Percentiles rank a stretch among this genome's conserved stretches.
phyloP scores from a whole-genome alignment of 1,140 invertebrate genomes.

The Chironomus tepperi region DNA sequence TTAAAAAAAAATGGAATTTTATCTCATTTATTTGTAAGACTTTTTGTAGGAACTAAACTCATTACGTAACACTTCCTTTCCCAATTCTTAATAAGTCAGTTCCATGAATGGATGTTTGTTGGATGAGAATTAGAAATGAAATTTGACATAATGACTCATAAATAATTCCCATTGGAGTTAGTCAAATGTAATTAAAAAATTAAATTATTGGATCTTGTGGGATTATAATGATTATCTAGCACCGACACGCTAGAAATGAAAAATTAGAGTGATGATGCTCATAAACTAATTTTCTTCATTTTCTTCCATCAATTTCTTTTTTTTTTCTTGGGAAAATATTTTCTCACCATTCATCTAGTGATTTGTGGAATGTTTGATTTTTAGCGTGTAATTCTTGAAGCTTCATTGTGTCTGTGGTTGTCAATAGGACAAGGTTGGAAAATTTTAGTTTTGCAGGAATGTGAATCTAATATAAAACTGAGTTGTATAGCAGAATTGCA shows the following conservation, averaged over 20 bases:
- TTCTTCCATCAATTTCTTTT: too few species aligned
- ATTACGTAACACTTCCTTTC: slow-evolving; percentile 8
- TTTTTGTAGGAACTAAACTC: neutral
- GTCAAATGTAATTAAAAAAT: slow-evolving; percentile 19
- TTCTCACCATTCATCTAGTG: neutral
- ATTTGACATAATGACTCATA: neutral
- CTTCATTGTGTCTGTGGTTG: too few species aligned
- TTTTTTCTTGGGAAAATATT: neutral
- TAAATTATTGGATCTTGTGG: slow-evolving; percentile 18
- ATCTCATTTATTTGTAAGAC: neutral
- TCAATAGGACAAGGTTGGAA: too few species aligned
- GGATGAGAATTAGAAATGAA: neutral
- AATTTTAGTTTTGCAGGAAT: too few species aligned
- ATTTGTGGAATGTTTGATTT: neutral
- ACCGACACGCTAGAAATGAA: neutral
- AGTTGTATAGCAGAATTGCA: too few species aligned
- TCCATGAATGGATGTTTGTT: neutral
- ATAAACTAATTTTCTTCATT: too few species aligned
- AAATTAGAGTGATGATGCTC: neutral
- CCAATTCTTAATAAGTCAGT: neutral
- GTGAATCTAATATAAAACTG: too few species aligned
- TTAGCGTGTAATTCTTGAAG: neutral
- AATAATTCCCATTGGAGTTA: neutral
- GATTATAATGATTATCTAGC: slow-evolving; percentile 12
- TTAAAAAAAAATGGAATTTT: neutral